phyloP scores from a whole-genome alignment of 2,888 invertebrate genomes.

The Himalopsyche kuldschensis region DNA sequence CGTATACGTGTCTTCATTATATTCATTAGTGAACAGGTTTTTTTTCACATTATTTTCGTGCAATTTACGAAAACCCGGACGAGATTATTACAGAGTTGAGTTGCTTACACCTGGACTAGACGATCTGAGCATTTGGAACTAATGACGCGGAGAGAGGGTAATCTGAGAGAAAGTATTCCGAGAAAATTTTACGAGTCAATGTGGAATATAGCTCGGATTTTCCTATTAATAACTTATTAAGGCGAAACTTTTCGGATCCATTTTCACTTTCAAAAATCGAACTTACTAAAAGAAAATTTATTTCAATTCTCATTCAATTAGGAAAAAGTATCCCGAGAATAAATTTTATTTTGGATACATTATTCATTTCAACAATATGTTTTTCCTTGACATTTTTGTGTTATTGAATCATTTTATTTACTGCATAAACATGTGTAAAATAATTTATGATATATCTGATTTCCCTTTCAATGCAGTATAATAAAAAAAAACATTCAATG shows the following conservation, averaged over 20 bases:
- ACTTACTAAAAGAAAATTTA: not conserved
- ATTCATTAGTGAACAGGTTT: no score
- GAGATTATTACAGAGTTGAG: not conserved
- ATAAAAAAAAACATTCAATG: no score
- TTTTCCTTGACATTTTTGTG: no score
- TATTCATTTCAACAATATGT: no score
- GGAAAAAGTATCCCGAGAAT: not conserved
- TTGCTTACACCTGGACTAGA: not conserved
- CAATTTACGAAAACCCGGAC: no score
- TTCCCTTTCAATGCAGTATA: no score
- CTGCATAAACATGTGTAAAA: no score
- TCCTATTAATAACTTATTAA: constrained; percentile 8
- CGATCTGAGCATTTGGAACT: not conserved
- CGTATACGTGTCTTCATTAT: no score
- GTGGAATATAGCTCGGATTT: constrained; percentile 6
- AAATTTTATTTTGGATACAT: not conserved
- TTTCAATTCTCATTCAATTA: not conserved
- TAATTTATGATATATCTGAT: no score
- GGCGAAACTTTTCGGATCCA: not conserved
- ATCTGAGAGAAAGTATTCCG: constrained; percentile 6
- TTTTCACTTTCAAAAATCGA: not conserved
- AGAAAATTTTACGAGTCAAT: constrained; percentile 17
- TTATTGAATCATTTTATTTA: no score
- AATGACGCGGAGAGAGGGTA: constrained; percentile 3
- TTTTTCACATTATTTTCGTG: no score